A percentile compares a stretch with the other conserved stretches of the same genome.
These are phyloP conservation scores for Nemotelus nigrinus DNA, from an alignment of 2,888 invertebrate species.

Conservation along the genomic window DNA sequence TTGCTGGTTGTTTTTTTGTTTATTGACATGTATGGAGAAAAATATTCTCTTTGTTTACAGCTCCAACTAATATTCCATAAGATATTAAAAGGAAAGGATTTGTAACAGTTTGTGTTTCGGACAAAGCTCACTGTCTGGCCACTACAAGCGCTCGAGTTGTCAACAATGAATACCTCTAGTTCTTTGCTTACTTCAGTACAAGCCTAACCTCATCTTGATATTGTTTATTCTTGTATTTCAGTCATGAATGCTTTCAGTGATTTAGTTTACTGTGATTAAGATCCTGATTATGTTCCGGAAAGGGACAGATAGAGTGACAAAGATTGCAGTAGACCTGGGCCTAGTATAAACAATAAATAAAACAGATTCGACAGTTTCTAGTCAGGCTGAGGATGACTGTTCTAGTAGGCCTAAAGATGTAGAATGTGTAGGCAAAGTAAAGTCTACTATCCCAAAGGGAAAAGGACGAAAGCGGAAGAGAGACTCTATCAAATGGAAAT, in stretches of 20 bases:
- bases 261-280: background rate
- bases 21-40: background rate
- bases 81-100: background rate
- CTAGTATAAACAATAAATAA: background rate
- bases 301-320: background rate
- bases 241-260: background rate
- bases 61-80: background rate
- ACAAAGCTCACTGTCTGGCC: background rate
- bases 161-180: background rate
- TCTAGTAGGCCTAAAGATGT: slow-evolving; percentile 1
- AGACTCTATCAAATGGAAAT: no score
- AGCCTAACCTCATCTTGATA: slow-evolving; percentile 3
- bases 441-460: background rate
- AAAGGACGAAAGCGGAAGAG: background rate
- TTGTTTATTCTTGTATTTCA: background rate
- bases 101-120: background rate
- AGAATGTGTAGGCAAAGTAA: background rate
- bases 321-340: background rate
- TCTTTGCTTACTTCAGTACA: background rate
- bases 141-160: slow-evolving; percentile 2
- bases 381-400: slow-evolving; percentile 6
- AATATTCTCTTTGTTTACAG: background rate
- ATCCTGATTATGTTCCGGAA: background rate
- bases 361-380: background rate
- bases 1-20: slow-evolving; percentile 4